Evolutionary conservation across 2,113 vertebrate species (phyloP).

Genomic region (Notiomystis cincta): DNA sequence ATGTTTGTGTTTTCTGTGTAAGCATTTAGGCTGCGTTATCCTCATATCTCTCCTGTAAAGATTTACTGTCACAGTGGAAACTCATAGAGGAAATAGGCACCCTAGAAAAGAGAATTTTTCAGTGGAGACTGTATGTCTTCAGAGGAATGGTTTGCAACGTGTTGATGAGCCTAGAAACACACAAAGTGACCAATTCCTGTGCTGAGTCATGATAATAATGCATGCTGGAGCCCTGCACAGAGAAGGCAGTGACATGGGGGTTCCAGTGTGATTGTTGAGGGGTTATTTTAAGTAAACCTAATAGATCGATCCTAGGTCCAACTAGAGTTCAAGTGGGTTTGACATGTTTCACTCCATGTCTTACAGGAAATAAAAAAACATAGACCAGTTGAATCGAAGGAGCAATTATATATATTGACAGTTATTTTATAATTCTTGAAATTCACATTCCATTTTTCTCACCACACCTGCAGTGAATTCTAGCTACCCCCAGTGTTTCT

Average conservation of each 20-base stretch:
- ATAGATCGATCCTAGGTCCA: neutral
- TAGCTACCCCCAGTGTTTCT: neutral
- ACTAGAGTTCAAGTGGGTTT: neutral
- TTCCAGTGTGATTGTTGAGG: neutral
- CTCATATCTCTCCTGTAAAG: slow-evolving; percentile 1
- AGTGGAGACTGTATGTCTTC: neutral
- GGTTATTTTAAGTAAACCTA: neutral
- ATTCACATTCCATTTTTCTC: neutral
- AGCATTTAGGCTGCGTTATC: neutral
- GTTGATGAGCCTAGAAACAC: neutral
- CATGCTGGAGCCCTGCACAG: neutral
- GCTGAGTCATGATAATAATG: neutral
- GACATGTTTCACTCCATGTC: neutral
- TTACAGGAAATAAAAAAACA: neutral
- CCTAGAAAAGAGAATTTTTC: neutral
- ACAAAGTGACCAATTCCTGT: neutral
- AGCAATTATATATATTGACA: neutral
- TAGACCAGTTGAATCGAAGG: fast-evolving
- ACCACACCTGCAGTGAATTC: neutral
- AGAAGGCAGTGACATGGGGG: neutral
- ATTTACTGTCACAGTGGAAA: slow-evolving; percentile 25
- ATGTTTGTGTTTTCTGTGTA: slow-evolving; percentile 34
- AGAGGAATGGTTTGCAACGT: neutral
- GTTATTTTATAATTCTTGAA: neutral
- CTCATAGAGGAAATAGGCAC: neutral